Evolutionary conservation across 2,888 invertebrate species (phyloP).

Genomic region (Horisme vitalbata): DNA sequence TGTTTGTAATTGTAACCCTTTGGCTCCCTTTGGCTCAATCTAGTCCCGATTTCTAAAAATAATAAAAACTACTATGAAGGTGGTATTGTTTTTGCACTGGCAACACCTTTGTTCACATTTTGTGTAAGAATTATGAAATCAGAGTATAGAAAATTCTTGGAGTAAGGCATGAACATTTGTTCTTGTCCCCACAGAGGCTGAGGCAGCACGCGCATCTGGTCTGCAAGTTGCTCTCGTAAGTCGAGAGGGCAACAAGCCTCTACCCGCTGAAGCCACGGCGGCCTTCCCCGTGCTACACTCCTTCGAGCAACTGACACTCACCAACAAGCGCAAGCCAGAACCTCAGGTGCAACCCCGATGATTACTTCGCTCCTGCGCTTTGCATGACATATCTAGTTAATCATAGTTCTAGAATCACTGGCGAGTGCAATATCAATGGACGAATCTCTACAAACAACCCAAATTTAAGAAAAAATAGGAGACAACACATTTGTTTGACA

Average conservation of each 20-base stretch:
- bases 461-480: no score
- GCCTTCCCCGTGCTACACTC: conserved; percentile 83
- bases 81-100: no score
- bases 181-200: conserved; percentile 85
- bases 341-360: conserved; percentile 63
- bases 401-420: no score
- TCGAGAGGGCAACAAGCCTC: conserved; percentile 90
- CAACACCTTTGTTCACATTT: no score
- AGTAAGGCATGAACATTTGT: neutral
- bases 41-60: no score
- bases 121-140: no score
- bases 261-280: conserved; percentile 82
- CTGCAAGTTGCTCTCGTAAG: conserved; percentile 86
- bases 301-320: conserved; percentile 81
- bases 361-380: conserved; percentile 39
- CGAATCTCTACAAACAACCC: no score
- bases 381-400: conserved; percentile 51
- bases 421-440: no score
- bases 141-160: neutral
- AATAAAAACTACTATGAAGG: no score
- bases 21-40: no score
- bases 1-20: no score
- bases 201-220: conserved; percentile 90
- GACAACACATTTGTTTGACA: no score
- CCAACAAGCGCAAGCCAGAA: conserved; percentile 75